Evolutionary conservation across 2,797 vertebrate genomes (phyloP), one percentile per base, ranked within the genome.

Genomic region (Corythornis leucogaster): DNA sequence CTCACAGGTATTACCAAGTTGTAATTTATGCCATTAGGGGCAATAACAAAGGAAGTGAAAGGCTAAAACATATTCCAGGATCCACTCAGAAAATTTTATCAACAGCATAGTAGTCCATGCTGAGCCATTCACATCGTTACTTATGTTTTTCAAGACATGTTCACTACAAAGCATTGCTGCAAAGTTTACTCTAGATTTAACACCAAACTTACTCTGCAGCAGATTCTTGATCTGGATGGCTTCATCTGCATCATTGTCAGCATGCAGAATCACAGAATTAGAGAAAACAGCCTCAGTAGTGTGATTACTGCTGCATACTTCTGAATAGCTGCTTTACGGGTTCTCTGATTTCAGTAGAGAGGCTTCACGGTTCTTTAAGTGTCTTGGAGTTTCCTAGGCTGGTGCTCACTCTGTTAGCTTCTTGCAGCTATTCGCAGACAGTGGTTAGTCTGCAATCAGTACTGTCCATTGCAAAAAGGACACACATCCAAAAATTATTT

Each of bases 131-230:
- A 96, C 74, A 5, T 88, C 93, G 62, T 93, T 93, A 5, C 83
- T 92, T 26, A 94, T 80, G 22, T 96, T 97, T 95, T 97, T 87
- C 7, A 97, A 51, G 31, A 93, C 51, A 59, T 70, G 54, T 24
- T 93, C 79, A 30, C 96, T 97, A 28, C 92, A 93, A 24, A 91
- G 87, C 94, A 96, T 93, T 57, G 82, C 94, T 6, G 91, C 93
- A 80, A 97, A 98, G 68, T 95, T 93, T 7, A 95, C 95, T 19
- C 95, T 91, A 16, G 93, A 96, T 92, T 80, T 97, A 88, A 97
- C 75, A 71, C 85, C 92, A 54, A 96, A 96, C 50, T 92, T 77
- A 33, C 93, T 94, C 57, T 97, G 87, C 22, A 97, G 71, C 51
- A 96, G 31, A 11, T 93, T 81, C 84, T 94, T 96, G 59, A 97